Conservation (phyloP, 2,113 vertebrate genomes). For the Ifrita kowaldi region DNA sequence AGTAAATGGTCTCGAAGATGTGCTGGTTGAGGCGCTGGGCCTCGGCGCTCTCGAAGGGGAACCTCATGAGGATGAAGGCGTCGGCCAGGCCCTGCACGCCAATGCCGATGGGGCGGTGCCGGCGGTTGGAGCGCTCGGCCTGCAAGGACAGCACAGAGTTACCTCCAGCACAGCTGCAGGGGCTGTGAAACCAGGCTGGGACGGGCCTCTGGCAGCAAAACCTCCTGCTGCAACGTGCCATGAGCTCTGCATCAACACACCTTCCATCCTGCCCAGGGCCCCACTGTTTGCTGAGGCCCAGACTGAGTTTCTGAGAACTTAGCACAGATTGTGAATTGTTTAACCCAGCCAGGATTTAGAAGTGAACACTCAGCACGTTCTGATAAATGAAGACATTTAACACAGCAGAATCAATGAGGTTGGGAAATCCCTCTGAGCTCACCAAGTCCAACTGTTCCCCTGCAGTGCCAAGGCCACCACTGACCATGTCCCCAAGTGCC, state of each 20-base stretch:
- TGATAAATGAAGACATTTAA: background rate
- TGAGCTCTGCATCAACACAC: background rate
- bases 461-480: background rate
- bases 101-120: conserved; percentile 91
- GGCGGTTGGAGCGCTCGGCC: conserved; percentile 89
- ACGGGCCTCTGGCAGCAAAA: background rate
- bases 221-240: background rate
- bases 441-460: background rate
- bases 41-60: conserved; percentile 89
- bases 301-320: accelerated
- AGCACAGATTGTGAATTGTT: no score
- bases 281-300: no score
- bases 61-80: conserved; percentile 93
- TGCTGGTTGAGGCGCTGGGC: conserved; percentile 90
- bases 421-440: background rate
- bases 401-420: background rate
- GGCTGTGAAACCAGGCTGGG: accelerated
- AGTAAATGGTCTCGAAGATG: conserved; percentile 98
- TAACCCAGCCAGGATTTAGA: background rate
- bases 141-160: background rate
- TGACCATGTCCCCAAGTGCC: background rate
- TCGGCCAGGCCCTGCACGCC: conserved; percentile 96
- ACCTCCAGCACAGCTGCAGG: no score
- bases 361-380: background rate
- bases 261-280: background rate